Percentiles rank a stretch among this genome's conserved stretches.
Evolutionary conservation across 2,888 invertebrate species (phyloP).

Genomic region (Acronicta leporina): DNA sequence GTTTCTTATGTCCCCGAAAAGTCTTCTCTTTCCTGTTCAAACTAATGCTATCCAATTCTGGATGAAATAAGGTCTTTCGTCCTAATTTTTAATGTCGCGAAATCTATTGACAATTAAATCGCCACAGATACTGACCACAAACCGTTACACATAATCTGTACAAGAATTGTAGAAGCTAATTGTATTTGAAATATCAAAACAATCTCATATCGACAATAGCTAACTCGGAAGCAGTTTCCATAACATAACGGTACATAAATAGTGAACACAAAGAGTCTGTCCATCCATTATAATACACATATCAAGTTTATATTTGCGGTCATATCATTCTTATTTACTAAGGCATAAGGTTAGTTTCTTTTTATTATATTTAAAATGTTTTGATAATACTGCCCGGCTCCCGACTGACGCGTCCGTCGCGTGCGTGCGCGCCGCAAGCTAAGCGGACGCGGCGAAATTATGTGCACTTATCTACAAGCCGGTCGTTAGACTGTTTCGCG

Average conservation of each 20-base stretch:
- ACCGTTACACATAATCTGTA: slow-evolving; percentile 19
- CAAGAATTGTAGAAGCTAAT: slow-evolving; percentile 41
- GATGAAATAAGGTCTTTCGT: too few species aligned
- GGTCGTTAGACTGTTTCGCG: slow-evolving; percentile 76
- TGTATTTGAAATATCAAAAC: slow-evolving; percentile 56
- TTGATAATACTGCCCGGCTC: slow-evolving; percentile 64
- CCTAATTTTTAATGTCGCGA: not conserved
- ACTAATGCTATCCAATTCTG: too few species aligned
- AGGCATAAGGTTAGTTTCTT: slow-evolving; percentile 59
- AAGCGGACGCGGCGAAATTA: slow-evolving; percentile 84
- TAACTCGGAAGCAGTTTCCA: slow-evolving; percentile 79
- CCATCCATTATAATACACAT: slow-evolving; percentile 63
- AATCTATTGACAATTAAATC: not conserved
- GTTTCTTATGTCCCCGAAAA: too few species aligned
- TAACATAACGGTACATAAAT: slow-evolving; percentile 79
- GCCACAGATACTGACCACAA: not conserved
- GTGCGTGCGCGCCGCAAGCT: slow-evolving; percentile 83
- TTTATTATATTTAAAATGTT: slow-evolving; percentile 50
- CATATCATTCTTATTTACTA: slow-evolving; percentile 47
- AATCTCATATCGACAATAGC: slow-evolving; percentile 62
- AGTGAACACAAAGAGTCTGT: slow-evolving; percentile 68
- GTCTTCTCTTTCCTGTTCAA: too few species aligned
- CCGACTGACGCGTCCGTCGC: slow-evolving; percentile 76
- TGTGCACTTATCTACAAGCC: slow-evolving; percentile 78
- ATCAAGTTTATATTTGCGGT: slow-evolving; percentile 44